These are phyloP conservation scores for Calypte anna DNA, from an alignment of 2,113 vertebrate species.

Conservation along the genomic window DNA sequence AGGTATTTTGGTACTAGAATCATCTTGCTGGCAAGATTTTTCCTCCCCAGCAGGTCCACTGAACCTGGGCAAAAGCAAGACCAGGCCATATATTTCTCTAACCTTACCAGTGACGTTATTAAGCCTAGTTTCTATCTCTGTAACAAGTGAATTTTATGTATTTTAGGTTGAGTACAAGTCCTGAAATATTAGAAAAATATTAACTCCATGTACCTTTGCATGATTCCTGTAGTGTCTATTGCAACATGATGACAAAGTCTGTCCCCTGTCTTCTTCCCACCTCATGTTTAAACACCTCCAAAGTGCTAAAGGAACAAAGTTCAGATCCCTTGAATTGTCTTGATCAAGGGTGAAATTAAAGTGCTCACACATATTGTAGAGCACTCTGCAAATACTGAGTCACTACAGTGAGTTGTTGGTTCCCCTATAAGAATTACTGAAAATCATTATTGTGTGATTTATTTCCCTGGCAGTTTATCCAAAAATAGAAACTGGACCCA, in stretches of 20 bases:
- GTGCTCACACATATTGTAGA: background rate
- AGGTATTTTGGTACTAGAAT: background rate
- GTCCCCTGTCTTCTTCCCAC: background rate
- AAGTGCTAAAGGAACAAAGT: background rate
- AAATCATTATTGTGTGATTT: constrained; percentile 51
- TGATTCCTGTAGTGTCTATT: background rate
- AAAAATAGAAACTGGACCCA: constrained; percentile 37
- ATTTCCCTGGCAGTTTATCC: constrained; percentile 48
- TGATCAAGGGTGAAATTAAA: background rate
- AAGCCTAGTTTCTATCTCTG: background rate
- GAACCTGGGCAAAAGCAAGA: background rate
- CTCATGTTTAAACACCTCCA: background rate
- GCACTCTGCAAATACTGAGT: constrained; percentile 11
- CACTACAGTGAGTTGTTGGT: constrained; percentile 1
- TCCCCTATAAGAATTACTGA: constrained; percentile 39
- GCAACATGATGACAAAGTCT: background rate
- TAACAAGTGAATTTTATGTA: background rate
- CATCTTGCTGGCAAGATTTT: background rate
- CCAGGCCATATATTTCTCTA: background rate
- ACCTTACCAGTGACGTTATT: background rate
- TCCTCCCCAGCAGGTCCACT: background rate
- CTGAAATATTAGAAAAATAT: background rate
- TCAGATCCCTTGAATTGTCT: background rate
- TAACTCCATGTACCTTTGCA: background rate
- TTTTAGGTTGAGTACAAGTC: background rate